Evolutionary conservation across 2,797 vertebrate genomes (phyloP).

Genomic region (Petrocephalus schoutedeni): DNA sequence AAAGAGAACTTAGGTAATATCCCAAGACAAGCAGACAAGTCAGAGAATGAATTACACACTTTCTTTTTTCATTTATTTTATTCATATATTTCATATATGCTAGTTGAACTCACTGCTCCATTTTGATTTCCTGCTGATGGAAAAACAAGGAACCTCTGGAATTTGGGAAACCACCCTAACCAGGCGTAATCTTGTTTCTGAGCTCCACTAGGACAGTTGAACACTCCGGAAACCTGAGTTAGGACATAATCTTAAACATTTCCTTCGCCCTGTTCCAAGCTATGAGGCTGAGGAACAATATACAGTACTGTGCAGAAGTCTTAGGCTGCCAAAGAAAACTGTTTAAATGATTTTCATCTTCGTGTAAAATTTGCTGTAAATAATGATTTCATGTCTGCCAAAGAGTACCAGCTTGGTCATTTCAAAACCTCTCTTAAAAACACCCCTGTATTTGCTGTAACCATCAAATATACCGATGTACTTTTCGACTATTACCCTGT

Average conservation of each 20-base stretch:
- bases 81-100: not conserved
- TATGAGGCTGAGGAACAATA: not conserved
- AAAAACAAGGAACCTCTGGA: not conserved
- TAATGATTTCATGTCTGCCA: not conserved
- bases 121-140: not conserved
- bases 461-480: not conserved
- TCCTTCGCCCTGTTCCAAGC: not conserved
- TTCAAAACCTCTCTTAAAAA: not conserved
- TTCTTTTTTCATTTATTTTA: not conserved
- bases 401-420: not conserved
- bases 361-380: not conserved
- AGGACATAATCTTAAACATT: not conserved
- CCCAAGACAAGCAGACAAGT: not conserved
- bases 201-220: not conserved
- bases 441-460: not conserved
- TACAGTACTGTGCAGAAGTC: not conserved
- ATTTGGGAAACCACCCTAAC: not conserved
- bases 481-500: not conserved
- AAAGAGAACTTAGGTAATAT: not conserved
- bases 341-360: not conserved
- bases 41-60: not conserved
- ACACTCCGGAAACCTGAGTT: not conserved
- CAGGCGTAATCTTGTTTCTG: not conserved
- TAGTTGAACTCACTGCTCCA: not conserved
- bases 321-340: not conserved